Conservation (phyloP, 2,113 vertebrate genomes). For the Pimephales promelas region DNA sequence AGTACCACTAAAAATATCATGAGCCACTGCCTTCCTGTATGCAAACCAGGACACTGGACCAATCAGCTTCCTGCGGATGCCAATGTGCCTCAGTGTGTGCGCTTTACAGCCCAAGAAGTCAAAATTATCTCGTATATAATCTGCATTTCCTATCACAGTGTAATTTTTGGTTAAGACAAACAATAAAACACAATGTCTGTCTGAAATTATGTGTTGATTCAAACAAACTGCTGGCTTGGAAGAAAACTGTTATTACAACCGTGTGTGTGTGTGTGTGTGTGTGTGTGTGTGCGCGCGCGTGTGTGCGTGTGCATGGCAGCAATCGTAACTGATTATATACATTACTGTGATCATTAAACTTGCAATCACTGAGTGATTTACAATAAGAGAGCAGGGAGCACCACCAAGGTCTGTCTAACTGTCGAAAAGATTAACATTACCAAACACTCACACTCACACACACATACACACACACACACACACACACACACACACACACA, state of each 20-base stretch:
- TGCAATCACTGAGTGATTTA: background rate
- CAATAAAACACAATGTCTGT: background rate
- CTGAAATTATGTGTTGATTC: background rate
- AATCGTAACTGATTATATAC: conserved; percentile 2
- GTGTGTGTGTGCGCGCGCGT: background rate
- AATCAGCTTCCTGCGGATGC: background rate
- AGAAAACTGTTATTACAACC: background rate
- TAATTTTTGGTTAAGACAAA: background rate
- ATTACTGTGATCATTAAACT: background rate
- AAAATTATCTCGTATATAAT: background rate
- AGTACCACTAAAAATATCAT: conserved; percentile 24
- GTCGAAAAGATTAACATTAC: background rate
- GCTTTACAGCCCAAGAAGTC: background rate
- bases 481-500: background rate
- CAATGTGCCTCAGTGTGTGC: background rate
- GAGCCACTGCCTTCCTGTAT: conserved; percentile 22
- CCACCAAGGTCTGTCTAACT: conserved; percentile 7
- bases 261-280: background rate
- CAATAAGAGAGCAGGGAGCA: background rate
- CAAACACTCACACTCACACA: too few species aligned
- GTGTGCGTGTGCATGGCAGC: background rate
- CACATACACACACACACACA: background rate
- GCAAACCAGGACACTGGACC: conserved; percentile 26
- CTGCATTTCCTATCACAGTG: background rate
- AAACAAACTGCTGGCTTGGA: background rate